Evolutionary conservation across 2,797 vertebrate species (phyloP).

Genomic region (Propithecus perrieri): DNA sequence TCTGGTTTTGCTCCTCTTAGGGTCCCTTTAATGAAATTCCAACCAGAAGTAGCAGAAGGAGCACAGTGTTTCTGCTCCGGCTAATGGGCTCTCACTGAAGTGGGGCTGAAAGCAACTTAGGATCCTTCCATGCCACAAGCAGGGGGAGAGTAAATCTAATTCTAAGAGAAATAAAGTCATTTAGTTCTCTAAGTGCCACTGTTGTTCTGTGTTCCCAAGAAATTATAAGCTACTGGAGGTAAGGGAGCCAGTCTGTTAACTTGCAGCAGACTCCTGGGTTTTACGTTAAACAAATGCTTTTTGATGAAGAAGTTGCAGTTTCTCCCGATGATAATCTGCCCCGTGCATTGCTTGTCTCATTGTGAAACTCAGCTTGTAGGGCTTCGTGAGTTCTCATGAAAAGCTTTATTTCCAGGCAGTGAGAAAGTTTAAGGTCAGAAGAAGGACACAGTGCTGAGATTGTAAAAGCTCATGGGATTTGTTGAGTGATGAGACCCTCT

Average conservation of each 20-base stretch:
- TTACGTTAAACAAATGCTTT: constrained; percentile 46
- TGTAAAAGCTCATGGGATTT: constrained; percentile 54
- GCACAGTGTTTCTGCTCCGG: not conserved
- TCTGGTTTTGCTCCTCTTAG: not conserved
- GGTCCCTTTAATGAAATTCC: not conserved
- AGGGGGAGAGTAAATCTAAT: too few relatives aligned
- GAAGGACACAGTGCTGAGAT: constrained; percentile 50
- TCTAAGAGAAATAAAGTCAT: not conserved
- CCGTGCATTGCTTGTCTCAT: not conserved
- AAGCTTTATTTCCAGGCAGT: constrained; percentile 58
- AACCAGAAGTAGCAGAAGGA: not conserved
- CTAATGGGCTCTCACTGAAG: not conserved
- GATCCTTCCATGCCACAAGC: not conserved
- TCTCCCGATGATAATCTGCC: not conserved
- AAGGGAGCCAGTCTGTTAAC: not conserved
- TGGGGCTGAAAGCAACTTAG: not conserved
- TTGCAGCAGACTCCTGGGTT: not conserved
- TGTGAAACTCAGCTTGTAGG: not conserved
- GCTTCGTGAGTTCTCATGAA: not conserved
- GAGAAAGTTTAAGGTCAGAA: constrained; percentile 69
- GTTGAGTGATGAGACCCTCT: constrained; percentile 67
- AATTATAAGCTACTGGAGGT: not conserved
- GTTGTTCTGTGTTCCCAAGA: not conserved
- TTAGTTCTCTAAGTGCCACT: not conserved
- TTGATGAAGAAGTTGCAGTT: constrained; percentile 13